These are phyloP conservation scores for Neopipo cinnamomea DNA, from an alignment of 2,113 vertebrate species.

Conservation along the genomic window DNA sequence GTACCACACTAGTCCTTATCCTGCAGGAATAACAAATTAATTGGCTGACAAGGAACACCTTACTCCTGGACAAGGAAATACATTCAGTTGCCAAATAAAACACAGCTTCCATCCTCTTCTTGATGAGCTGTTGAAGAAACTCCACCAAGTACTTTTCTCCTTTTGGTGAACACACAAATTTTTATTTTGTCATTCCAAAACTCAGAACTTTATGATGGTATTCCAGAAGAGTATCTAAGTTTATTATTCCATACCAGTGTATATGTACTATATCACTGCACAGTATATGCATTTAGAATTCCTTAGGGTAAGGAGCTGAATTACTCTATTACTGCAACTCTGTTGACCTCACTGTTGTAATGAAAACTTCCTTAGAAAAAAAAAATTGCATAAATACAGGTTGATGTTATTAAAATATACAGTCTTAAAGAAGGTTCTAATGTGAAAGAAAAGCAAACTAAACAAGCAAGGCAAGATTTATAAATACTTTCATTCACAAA, in stretches of 20 bases:
- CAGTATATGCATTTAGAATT: not conserved
- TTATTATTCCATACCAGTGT: not conserved
- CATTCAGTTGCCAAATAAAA: constrained; percentile 37
- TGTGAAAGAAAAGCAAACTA: not conserved
- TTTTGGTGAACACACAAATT: constrained; percentile 3
- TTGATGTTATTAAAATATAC: not conserved
- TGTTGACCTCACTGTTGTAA: not conserved
- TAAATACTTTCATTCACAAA: not conserved
- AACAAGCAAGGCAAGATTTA: not conserved
- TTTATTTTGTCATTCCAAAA: constrained; percentile 24
- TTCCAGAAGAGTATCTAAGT: not conserved
- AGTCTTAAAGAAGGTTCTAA: not conserved
- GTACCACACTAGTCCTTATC: not conserved
- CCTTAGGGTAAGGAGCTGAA: not conserved
- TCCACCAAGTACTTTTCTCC: not conserved
- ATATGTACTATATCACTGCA: not conserved
- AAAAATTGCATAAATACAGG: not conserved
- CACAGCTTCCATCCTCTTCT: not conserved
- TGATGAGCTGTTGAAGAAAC: constrained; percentile 34
- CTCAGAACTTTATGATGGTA: not conserved
- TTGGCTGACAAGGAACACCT: not conserved
- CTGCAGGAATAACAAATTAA: not conserved
- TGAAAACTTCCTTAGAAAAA: not conserved
- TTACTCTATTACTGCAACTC: not conserved
- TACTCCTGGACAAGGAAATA: constrained; percentile 9